phyloP scores from a whole-genome alignment of 2,797 vertebrate genomes.

The Clamator glandarius region DNA sequence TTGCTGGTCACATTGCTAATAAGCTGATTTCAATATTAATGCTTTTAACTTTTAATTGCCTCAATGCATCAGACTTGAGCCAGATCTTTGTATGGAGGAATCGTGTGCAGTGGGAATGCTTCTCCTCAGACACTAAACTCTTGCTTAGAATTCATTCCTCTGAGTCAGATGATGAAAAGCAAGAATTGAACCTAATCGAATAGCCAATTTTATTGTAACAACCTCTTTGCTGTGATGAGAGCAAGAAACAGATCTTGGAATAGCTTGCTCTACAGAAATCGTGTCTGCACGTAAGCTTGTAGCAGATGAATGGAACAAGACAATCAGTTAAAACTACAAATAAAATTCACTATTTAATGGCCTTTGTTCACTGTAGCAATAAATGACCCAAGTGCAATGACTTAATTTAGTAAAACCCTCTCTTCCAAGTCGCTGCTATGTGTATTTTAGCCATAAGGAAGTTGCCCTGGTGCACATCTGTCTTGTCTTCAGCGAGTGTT shows the following conservation, averaged over 20 bases:
- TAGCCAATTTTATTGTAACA: background rate
- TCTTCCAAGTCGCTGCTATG: conserved; percentile 77
- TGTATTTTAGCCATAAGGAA: conserved; percentile 73
- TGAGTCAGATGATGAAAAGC: conserved; percentile 19
- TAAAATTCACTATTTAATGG: conserved; percentile 65
- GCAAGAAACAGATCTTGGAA: background rate
- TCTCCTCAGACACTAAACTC: background rate
- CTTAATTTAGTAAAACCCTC: conserved; percentile 72
- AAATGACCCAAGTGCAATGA: conserved; percentile 82
- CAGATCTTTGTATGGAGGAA: background rate
- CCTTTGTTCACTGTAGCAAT: conserved; percentile 82
- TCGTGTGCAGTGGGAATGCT: background rate
- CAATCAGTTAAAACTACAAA: conserved; percentile 74
- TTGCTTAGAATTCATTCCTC: conserved; percentile 10
- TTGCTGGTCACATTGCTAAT: background rate
- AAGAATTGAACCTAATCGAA: background rate
- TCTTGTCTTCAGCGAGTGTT: conserved; percentile 48
- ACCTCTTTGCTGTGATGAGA: conserved; percentile 48
- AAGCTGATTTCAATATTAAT: background rate
- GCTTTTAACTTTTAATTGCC: conserved; percentile 1
- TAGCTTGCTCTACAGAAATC: conserved; percentile 9
- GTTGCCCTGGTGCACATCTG: conserved; percentile 31
- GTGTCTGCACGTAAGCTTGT: conserved; percentile 48
- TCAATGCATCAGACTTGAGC: background rate
- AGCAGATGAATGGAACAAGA: conserved; percentile 63